Percentiles rank a stretch among this genome's conserved stretches.
Evolutionary conservation across 1,140 invertebrate genomes (phyloP).

Genomic region (Polypedilum vanderplanki): DNA sequence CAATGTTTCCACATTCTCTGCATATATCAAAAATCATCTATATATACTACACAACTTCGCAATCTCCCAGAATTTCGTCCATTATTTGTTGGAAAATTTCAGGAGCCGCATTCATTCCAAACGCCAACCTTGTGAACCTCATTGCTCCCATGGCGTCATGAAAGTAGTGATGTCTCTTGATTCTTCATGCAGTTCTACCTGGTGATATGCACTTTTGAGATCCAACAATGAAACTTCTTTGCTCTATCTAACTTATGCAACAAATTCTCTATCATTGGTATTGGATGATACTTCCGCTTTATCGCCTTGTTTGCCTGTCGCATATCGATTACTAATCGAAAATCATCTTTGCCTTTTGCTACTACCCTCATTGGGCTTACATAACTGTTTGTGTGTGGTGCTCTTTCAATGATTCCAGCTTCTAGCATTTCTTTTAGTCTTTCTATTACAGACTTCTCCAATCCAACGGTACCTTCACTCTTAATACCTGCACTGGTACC

Average conservation of each 20-base stretch:
- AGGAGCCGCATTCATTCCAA: constrained; percentile 33
- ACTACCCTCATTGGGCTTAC: too few relatives aligned
- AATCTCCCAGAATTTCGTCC: constrained; percentile 31
- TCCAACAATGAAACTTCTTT: constrained; percentile 36
- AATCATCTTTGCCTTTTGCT: too few relatives aligned
- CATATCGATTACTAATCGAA: too few relatives aligned
- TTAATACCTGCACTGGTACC: constrained; percentile 37
- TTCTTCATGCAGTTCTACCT: constrained; percentile 37
- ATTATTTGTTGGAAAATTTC: constrained; percentile 35
- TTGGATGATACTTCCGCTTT: constrained; percentile 38
- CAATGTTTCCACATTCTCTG: too few relatives aligned
- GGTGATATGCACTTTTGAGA: constrained; percentile 36
- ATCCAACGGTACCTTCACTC: constrained; percentile 34
- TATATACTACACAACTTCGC: constrained; percentile 22
- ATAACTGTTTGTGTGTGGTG: too few relatives aligned
- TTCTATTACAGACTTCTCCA: constrained; percentile 31
- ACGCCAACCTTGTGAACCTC: constrained; percentile 34
- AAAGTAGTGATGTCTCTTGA: constrained; percentile 34
- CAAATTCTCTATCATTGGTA: constrained; percentile 39
- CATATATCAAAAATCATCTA: constrained; percentile 31
- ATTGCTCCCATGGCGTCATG: too few relatives aligned
- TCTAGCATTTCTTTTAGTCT: constrained; percentile 37
- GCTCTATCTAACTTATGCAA: constrained; percentile 32
- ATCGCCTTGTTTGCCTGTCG: too few relatives aligned
- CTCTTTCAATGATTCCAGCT: too few relatives aligned